Percentiles rank a stretch among this genome's conserved stretches.
phyloP scores from a whole-genome alignment of 2,797 vertebrate genomes.

The Kryptolebias ocellatus region DNA sequence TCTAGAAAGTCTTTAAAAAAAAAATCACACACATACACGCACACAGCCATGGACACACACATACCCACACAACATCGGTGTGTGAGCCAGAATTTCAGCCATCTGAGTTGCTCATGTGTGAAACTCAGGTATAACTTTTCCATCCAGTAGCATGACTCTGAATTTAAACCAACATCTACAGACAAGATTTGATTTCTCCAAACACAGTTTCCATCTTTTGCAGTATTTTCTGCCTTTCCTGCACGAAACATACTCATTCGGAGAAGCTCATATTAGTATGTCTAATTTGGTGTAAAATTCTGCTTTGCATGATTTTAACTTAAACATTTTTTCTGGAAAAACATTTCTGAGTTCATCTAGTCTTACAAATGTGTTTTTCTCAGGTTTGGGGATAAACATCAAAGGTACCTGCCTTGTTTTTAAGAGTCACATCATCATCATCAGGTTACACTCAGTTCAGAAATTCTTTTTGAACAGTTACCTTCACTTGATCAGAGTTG shows the following conservation, averaged over 20 bases:
- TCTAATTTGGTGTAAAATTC: background rate
- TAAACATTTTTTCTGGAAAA: background rate
- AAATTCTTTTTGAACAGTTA: constrained; percentile 32
- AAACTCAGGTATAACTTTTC: background rate
- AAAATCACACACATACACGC: constrained; percentile 1
- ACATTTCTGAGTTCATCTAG: background rate
- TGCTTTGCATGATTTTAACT: background rate
- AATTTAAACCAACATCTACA: background rate
- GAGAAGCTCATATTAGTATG: too few species aligned
- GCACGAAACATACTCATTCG: background rate
- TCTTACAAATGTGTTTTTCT: background rate
- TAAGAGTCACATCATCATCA: constrained; percentile 17
- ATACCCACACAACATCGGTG: constrained; percentile 14
- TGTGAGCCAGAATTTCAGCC: constrained; percentile 1
- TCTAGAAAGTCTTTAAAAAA: constrained; percentile 41
- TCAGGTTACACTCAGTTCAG: constrained; percentile 33
- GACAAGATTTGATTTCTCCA: background rate
- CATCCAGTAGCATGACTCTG: constrained; percentile 1
- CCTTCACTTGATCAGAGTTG: constrained; percentile 28
- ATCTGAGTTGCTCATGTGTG: constrained; percentile 1
- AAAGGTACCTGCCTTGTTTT: constrained; percentile 9
- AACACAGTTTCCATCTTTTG: background rate
- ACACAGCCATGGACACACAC: too few species aligned
- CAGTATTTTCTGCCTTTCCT: background rate
- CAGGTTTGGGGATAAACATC: constrained; percentile 32